Conservation (phyloP, 1,140 invertebrate species). For the Drosophila orosa region DNA sequence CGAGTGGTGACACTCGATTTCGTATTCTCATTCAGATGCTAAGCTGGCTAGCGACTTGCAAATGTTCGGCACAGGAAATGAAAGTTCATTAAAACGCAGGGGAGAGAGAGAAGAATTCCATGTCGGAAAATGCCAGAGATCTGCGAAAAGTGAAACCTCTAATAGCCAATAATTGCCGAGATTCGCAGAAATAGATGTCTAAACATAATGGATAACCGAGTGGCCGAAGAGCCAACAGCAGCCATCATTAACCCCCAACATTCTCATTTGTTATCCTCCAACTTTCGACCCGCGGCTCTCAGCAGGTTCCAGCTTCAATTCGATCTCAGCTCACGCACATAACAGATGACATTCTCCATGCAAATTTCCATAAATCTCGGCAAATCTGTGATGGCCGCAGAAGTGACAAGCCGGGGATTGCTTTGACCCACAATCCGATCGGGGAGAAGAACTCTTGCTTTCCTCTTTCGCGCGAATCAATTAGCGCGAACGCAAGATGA, state of each 20-base stretch:
- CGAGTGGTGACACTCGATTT: slow-evolving; percentile 44
- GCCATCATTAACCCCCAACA: slow-evolving; percentile 54
- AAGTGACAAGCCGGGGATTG: slow-evolving; percentile 57
- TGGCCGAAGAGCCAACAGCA: slow-evolving; percentile 20
- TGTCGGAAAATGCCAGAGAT: slow-evolving; percentile 27
- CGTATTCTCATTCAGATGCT: slow-evolving; percentile 40
- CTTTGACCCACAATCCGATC: slow-evolving; percentile 63
- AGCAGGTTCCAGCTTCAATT: slow-evolving; percentile 43
- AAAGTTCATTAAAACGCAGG: slow-evolving; percentile 52
- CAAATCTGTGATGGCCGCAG: slow-evolving; percentile 20
- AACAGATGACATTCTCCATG: slow-evolving; percentile 49
- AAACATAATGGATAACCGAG: slow-evolving; percentile 29
- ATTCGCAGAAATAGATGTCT: slow-evolving; percentile 34
- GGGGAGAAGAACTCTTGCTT: slow-evolving; percentile 67
- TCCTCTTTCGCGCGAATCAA: slow-evolving; percentile 54
- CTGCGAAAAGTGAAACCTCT: slow-evolving; percentile 69
- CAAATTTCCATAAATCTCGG: slow-evolving; percentile 62
- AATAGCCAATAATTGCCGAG: slow-evolving; percentile 57
- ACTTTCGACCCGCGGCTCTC: slow-evolving; percentile 44
- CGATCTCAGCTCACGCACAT: slow-evolving; percentile 53
- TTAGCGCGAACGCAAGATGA: slow-evolving; percentile 54
- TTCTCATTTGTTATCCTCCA: slow-evolving; percentile 56
- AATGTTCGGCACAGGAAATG: slow-evolving; percentile 41
- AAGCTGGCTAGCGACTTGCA: slow-evolving; percentile 30
- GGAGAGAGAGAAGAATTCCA: slow-evolving; percentile 18